Base-by-base conservation (phyloP, 2,888 invertebrate species). In the Rhopalosiphum nymphaeae region DNA sequence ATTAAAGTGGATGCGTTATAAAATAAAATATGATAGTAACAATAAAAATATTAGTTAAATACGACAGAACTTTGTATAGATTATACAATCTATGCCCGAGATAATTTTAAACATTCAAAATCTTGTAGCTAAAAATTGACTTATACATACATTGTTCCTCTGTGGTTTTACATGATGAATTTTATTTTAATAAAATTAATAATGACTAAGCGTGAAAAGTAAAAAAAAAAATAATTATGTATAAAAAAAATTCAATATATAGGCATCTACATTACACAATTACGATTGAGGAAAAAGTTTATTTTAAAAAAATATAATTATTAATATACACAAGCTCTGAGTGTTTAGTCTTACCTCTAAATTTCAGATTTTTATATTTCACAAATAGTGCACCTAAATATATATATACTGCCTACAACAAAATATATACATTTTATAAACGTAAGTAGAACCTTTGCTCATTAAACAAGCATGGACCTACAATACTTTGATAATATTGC, bases 41-140 rank as follows among this genome's bases (percentile, higher is more conserved):
- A 78, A 78, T 78, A 78, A 21, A 78, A 78, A 78, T 78, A 78
- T 78, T 78, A 78, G 36, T 78, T 36, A 78, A n/a, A 78, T 42
- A 78, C 78, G 21, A 78, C 36, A 78, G 36, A 78, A 78, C 78
- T 36, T 78, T 36, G 26, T 78, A 36, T 78, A 78, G 21, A 78
- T 78, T 78, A 7, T 36, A 78, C 36, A 78, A 36, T 78, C 67
- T 5, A n/a, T 67, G 16, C n/a, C n/a, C 36, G 78, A 78, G 36
- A 78, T 36, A 78, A 78, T 78, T 78, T 78, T 36, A 36, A 78
- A 78, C 78, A 78, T 78, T 78, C 9, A 36, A 36, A 78, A 78
- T 78, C 21, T 36, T 78, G 36, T 78, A 36, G 21, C 78, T 78
- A 78, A 78, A 78, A 78, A 78, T 78, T 36, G 78, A 78, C 21